These are phyloP conservation scores for Probosciger aterrimus DNA, from an alignment of 2,113 vertebrate genomes.

Conservation along the genomic window DNA sequence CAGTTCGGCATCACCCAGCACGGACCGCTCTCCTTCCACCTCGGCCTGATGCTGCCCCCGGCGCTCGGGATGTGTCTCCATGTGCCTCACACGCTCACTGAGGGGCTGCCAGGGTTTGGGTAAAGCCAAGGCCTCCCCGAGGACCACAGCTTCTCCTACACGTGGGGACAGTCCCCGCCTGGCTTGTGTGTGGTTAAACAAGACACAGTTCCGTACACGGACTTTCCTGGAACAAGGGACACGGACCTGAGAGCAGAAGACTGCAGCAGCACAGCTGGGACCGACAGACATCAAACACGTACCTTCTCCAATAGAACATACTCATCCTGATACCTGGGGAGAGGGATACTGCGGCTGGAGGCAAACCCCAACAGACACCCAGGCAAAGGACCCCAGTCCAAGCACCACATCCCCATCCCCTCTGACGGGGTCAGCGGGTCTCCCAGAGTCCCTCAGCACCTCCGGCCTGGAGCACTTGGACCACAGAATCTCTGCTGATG, in stretches of 20 bases:
- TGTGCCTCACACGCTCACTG: too few relatives aligned
- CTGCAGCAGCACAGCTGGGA: background rate
- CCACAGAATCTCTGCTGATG: background rate
- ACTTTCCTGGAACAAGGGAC: background rate
- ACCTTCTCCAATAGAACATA: background rate
- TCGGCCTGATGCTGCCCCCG: background rate
- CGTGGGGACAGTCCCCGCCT: background rate
- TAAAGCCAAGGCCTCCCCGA: background rate
- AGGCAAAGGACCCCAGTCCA: background rate
- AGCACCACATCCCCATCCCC: background rate
- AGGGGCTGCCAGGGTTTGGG: background rate
- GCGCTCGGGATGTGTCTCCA: background rate
- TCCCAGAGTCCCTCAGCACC: background rate
- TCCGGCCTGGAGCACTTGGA: background rate
- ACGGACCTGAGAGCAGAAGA: background rate
- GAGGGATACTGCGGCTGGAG: background rate
- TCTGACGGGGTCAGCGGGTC: fast-evolving
- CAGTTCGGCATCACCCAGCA: background rate
- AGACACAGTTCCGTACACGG: fast-evolving
- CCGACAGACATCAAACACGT: fast-evolving
- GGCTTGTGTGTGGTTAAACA: fast-evolving
- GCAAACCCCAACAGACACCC: background rate
- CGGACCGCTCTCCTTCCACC: too few relatives aligned
- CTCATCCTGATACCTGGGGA: background rate
- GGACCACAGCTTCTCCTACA: background rate